These are phyloP conservation scores for Acyrthosiphon pisum DNA, from an alignment of 1,140 invertebrate species.

Conservation along the genomic window DNA sequence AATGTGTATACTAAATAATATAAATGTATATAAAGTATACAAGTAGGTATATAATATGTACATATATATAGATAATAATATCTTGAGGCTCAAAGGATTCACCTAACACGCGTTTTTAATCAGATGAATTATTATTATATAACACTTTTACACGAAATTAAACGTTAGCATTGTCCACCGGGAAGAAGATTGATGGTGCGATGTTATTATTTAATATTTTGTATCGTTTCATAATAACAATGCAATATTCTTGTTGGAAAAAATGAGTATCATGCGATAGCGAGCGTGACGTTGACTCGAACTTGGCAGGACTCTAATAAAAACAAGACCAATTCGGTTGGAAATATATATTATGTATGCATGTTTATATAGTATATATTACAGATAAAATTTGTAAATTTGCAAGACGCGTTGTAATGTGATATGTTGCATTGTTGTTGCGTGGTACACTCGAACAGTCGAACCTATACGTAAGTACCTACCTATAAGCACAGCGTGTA, in stretches of 20 bases:
- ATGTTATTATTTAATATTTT: conserved; percentile 22
- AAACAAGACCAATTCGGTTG: not conserved
- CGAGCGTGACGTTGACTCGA: not conserved
- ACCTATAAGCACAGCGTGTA: too few relatives aligned
- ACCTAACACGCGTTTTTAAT: conserved; percentile 33
- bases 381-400: not conserved
- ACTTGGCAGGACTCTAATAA: not conserved
- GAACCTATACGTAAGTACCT: not conserved
- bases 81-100: not conserved
- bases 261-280: not conserved
- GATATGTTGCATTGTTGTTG: not conserved
- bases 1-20: not conserved
- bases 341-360: not conserved
- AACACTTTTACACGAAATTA: conserved; percentile 25
- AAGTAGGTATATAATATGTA: not conserved
- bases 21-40: not conserved
- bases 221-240: conserved; percentile 6
- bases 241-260: not conserved
- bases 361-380: not conserved
- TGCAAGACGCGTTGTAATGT: not conserved
- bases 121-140: conserved; percentile 21
- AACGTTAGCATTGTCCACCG: not conserved
- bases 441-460: too few relatives aligned
- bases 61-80: not conserved
- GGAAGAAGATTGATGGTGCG: conserved; percentile 7